phyloP scores from a whole-genome alignment of 2,797 vertebrate genomes.

The Cuniculus paca region DNA sequence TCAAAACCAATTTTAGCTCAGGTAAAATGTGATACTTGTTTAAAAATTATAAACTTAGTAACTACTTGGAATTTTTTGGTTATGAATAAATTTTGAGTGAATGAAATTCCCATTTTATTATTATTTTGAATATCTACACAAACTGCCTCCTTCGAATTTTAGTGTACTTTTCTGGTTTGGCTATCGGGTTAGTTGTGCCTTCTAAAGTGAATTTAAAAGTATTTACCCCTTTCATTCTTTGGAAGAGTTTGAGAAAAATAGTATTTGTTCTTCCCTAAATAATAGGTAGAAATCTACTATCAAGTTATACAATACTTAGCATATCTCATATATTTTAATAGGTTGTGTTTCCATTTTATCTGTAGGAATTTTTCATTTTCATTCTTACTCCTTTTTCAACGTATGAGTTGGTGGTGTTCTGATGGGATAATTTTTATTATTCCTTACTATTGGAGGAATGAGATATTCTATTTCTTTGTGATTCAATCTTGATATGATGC shows the following conservation, averaged over 20 bases:
- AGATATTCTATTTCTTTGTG: neutral
- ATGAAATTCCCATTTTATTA: neutral
- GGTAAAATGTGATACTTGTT: neutral
- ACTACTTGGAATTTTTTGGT: neutral
- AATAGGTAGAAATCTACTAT: neutral
- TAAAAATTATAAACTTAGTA: conserved; percentile 46
- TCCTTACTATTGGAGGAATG: neutral
- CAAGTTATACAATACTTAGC: neutral
- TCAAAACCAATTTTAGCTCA: neutral
- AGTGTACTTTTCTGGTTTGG: neutral
- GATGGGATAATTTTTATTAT: too few relatives aligned
- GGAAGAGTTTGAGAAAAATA: neutral
- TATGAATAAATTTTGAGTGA: neutral
- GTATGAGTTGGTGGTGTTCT: neutral
- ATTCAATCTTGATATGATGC: neutral
- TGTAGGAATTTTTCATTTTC: neutral
- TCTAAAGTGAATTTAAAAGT: neutral
- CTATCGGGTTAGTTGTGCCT: too few relatives aligned
- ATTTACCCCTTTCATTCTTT: neutral
- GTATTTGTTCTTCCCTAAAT: neutral
- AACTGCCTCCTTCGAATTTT: neutral
- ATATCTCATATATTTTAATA: neutral
- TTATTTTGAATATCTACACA: conserved; percentile 45
- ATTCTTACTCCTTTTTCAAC: neutral
- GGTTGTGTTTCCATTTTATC: neutral